Percentiles rank a stretch among this genome's conserved stretches.
These are phyloP conservation scores for Lasioglossum calceatum DNA, from an alignment of 2,888 invertebrate genomes.

Conservation along the genomic window DNA sequence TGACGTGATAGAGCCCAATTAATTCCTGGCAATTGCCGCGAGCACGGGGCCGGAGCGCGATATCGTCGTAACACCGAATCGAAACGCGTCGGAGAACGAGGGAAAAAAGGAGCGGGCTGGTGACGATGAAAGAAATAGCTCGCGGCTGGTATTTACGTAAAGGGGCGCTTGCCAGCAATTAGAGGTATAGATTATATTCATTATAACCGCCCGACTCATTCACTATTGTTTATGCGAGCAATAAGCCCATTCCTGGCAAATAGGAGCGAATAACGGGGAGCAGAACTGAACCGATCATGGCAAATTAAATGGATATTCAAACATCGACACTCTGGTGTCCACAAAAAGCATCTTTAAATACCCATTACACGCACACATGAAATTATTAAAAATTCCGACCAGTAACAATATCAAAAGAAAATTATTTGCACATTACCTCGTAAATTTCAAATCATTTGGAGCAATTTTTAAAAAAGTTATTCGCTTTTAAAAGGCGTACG, in stretches of 20 bases:
- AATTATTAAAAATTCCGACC: too few relatives aligned
- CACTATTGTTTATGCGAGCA: slow-evolving; percentile 6
- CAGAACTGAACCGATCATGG: neutral
- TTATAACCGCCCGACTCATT: neutral
- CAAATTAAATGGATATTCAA: neutral
- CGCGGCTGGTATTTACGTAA: neutral
- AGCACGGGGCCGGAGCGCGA: slow-evolving; percentile 28
- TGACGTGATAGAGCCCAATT: slow-evolving; percentile 76
- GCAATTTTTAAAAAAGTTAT: neutral
- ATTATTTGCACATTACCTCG: too few relatives aligned
- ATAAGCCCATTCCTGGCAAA: neutral
- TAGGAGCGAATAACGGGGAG: neutral
- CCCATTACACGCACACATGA: too few relatives aligned
- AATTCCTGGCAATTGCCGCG: slow-evolving; percentile 64
- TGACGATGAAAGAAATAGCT: neutral
- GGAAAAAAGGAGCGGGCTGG: neutral
- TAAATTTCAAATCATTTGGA: too few relatives aligned
- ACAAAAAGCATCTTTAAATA: neutral
- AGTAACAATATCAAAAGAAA: too few relatives aligned
- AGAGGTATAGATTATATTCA: neutral
- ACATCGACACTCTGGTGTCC: neutral
- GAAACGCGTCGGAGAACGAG: slow-evolving; percentile 27
- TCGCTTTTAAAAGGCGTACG: neutral
- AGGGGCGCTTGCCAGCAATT: neutral
- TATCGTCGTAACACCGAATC: slow-evolving; percentile 56